These are phyloP conservation scores for Coptotermes formosanus DNA, from an alignment of 1,140 invertebrate genomes.

Conservation along the genomic window DNA sequence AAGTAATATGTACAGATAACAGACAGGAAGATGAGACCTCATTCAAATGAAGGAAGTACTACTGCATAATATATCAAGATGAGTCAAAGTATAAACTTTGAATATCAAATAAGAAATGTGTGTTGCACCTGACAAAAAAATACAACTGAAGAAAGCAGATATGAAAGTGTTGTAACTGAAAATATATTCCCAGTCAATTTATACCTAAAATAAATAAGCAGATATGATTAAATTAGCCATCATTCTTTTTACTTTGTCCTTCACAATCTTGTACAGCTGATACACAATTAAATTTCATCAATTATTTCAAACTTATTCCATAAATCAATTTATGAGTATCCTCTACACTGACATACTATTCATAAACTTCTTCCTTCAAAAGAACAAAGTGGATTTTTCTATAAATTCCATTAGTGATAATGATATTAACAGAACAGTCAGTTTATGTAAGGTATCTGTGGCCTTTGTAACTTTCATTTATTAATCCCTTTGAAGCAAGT, in stretches of 20 bases:
- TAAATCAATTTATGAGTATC: no score
- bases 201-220: constrained; percentile 15
- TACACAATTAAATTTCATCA: background rate
- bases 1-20: background rate
- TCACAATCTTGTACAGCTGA: background rate
- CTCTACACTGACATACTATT: no score
- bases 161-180: constrained; percentile 3
- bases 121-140: background rate
- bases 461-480: no score
- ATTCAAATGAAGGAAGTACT: background rate
- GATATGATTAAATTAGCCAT: background rate
- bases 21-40: background rate
- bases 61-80: background rate
- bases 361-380: no score
- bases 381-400: no score
- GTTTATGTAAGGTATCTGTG: no score
- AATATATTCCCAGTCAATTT: constrained; percentile 1
- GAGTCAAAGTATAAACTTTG: background rate
- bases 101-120: background rate
- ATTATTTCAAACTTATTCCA: no score
- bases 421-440: no score
- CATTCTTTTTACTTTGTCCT: background rate
- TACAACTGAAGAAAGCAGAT: background rate
- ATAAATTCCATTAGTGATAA: no score
- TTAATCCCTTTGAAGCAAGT: no score